These are phyloP conservation scores for Crocuta crocuta DNA, from an alignment of 2,113 vertebrate genomes.

Conservation along the genomic window DNA sequence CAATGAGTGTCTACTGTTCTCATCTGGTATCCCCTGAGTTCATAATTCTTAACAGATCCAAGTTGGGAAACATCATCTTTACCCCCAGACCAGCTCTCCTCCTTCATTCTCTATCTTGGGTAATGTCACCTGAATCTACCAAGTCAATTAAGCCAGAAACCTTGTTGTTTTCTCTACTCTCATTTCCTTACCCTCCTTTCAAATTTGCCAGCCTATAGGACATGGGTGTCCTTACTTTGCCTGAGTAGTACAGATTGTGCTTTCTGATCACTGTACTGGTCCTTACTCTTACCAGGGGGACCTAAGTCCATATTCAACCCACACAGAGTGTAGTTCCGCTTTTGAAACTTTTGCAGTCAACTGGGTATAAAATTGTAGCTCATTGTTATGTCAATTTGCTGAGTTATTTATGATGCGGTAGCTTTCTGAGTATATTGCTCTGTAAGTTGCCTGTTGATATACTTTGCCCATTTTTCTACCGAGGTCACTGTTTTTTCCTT, in stretches of 20 bases:
- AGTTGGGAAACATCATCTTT: not conserved
- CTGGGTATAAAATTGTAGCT: not conserved
- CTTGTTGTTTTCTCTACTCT: not conserved
- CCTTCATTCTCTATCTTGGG: not conserved
- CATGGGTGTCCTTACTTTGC: not conserved
- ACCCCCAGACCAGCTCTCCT: not conserved
- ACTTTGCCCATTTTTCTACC: slow-evolving; percentile 18
- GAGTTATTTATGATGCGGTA: not conserved
- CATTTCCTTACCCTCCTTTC: not conserved
- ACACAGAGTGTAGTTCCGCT: not conserved
- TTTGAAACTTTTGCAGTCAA: not conserved
- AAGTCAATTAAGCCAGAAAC: not conserved
- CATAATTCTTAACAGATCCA: not conserved
- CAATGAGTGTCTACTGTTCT: not conserved
- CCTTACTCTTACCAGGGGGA: not conserved
- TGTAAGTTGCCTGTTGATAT: not conserved
- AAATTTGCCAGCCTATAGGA: not conserved
- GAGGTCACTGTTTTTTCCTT: not conserved
- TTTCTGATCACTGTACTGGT: not conserved
- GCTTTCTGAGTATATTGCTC: not conserved
- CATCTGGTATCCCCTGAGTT: not conserved
- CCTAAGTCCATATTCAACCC: not conserved
- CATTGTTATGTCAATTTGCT: not conserved
- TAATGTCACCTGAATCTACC: not conserved
- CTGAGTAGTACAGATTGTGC: not conserved